Base-by-base conservation (phyloP, 1,140 invertebrate genomes). In the Centruroides sculpturatus region DNA sequence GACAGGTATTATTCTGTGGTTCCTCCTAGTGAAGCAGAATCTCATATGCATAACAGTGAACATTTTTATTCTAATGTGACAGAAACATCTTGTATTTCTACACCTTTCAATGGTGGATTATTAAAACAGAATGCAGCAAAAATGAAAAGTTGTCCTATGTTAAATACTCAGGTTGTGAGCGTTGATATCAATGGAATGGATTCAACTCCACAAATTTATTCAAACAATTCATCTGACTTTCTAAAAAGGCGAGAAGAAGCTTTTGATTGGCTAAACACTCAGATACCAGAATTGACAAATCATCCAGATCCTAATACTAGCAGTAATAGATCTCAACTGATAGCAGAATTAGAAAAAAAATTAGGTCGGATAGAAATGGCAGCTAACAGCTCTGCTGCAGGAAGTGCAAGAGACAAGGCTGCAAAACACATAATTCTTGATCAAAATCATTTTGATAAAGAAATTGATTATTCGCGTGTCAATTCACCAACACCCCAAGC, bases 271-370 rank as follows among this genome's bases (percentile, higher is more conserved):
- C 60, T 73, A 46, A 71, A 71, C 64, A 70, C 70, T 65, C 72
- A 70, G 23, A 60, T 74, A 36, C 70, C 61, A 64, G 68, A 64
- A 56, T 69, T 72, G 60, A 34, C 50, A 51, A 51, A 34, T 34
- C 11, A 51, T 41, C 41, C 41, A 41, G 41, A 41, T 41, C 41
- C 5, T 41, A 41, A 41, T 8, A 59, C 47, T 1, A 47, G 36
- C 1, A 50, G 57, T 59, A 54, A 62, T 51, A 59, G 57, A 35
- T 55, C 48, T 35, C 54, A 60, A 53, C 82, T 83, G 56, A 72
- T 83, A 6, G 77, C 77, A 0, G 81, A 83, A 64, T 67, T 83
- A 51, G 81, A 83, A 66, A 83, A 83, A 64, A 79, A 78, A 63
- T 69, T 83, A 35, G 78, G 76, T 0, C 72, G 75, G 47, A 77